These are phyloP conservation scores for Pseudonaja textilis DNA, from an alignment of 2,113 vertebrate genomes.

Conservation along the genomic window DNA sequence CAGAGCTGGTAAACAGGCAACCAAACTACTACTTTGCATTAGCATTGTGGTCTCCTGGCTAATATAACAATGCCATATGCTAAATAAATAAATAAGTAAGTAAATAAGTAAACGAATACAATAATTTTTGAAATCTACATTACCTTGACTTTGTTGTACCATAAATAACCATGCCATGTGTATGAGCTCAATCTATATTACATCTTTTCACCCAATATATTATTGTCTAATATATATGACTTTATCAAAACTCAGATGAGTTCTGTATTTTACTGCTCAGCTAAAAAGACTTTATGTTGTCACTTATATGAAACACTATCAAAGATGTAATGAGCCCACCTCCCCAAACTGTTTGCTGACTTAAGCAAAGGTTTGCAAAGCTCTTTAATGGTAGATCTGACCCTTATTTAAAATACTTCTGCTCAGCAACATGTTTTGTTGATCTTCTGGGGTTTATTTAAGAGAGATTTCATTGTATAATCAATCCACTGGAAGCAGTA, in stretches of 20 bases:
- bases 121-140: not conserved
- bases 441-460: not conserved
- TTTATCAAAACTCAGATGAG: not conserved
- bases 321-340: slow-evolving; percentile 4
- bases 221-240: not conserved
- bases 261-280: not conserved
- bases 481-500: slow-evolving; percentile 5
- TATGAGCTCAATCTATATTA: not conserved
- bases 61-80: not conserved
- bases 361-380: slow-evolving; percentile 12
- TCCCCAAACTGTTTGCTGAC: not conserved
- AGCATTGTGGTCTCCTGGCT: not conserved
- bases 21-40: not conserved
- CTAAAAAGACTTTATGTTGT: not conserved
- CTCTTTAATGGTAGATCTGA: slow-evolving; percentile 19
- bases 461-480: slow-evolving; percentile 12
- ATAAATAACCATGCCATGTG: not conserved
- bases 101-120: not conserved
- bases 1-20: not conserved
- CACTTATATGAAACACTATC: not conserved
- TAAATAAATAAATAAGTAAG: not conserved
- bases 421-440: slow-evolving; percentile 3
- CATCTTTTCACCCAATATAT: not conserved
- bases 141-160: not conserved
- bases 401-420: slow-evolving; percentile 20